Evolutionary conservation across 2,888 invertebrate genomes (phyloP).

Genomic region (Hymenopus coronatus): DNA sequence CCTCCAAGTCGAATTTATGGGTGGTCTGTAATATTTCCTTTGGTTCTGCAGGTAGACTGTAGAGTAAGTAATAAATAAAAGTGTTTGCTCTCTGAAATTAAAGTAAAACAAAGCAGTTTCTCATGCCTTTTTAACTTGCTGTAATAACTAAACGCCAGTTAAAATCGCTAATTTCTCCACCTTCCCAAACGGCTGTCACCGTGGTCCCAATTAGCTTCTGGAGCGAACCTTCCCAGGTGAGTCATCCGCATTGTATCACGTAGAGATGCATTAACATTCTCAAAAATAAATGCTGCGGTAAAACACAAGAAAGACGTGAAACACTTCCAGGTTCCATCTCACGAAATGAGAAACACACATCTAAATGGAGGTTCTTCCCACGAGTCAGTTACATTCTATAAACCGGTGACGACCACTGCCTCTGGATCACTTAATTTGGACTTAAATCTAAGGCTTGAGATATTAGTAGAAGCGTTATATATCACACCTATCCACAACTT

Average conservation of each 20-base stretch:
- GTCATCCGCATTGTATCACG: neutral
- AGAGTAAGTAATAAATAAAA: too few species aligned
- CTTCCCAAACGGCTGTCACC: neutral
- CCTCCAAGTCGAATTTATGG: too few species aligned
- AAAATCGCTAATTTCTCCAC: neutral
- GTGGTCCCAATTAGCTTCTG: neutral
- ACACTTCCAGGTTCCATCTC: neutral
- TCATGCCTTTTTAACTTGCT: neutral
- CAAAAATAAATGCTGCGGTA: neutral
- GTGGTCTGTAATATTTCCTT: too few species aligned
- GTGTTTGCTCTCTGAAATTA: neutral
- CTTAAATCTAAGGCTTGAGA: neutral
- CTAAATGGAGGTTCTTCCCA: neutral
- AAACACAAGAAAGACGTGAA: neutral
- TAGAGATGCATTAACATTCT: neutral
- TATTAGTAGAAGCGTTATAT: neutral
- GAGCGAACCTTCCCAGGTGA: neutral
- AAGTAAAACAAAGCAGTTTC: neutral
- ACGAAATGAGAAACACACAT: neutral
- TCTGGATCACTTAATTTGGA: neutral
- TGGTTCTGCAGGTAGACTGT: too few species aligned
- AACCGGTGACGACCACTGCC: too few species aligned
- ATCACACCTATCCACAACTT: too few species aligned
- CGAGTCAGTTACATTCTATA: neutral
- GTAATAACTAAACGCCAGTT: neutral